Evolutionary conservation across 2,888 invertebrate genomes (phyloP), one percentile per base, ranked within the genome.

Genomic region (Drosophila paranaensis): DNA sequence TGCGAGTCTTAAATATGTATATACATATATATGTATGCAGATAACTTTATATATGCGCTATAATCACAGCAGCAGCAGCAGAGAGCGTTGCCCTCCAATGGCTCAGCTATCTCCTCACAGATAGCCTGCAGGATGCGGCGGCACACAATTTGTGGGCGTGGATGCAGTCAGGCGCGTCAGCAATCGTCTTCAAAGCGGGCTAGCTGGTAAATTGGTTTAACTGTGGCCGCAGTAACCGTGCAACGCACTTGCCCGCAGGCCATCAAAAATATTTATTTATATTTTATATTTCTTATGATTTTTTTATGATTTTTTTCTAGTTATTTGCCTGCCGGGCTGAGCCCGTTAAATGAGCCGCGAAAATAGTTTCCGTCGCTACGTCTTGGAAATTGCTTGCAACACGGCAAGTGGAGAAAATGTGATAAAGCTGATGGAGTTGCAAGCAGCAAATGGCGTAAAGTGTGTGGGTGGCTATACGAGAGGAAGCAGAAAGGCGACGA

Each of bases 341-440:
- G 30, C 83, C 83, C 83, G 85, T 89, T 85, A 88, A 88, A 89
- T 84, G 82, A 88, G 75, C 78, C 85, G 88, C 81, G 89, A 88
- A 88, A 88, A 89, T 88, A 88, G 88, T 88, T 88, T 88, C 88
- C 88, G 88, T 88, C 74, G 67, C 63, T 65, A 60, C 43, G 56
- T 69, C 65, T 66, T 51, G 67, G 50, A 88, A 79, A 85, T 86
- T 74, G 74, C 77, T 56, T 57, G 50, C 25, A 43, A 40, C 27
- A 37, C 63, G 40, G 27, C 16, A 20, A 16, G 16, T 20, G 46
- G 33, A 58, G 50, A 64, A 66, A 53, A 50, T 66, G 40, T 42
- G 51, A 45, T n/a, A n/a, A n/a, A n/a, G n/a, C 25, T 27, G 53
- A 53, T 53, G 25, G 37, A 20, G 51, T 2, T 37, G 37, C 25